Percentiles rank a stretch among this genome's conserved stretches.
Evolutionary conservation across 2,113 vertebrate species (phyloP).

Genomic region (Alosa alosa): DNA sequence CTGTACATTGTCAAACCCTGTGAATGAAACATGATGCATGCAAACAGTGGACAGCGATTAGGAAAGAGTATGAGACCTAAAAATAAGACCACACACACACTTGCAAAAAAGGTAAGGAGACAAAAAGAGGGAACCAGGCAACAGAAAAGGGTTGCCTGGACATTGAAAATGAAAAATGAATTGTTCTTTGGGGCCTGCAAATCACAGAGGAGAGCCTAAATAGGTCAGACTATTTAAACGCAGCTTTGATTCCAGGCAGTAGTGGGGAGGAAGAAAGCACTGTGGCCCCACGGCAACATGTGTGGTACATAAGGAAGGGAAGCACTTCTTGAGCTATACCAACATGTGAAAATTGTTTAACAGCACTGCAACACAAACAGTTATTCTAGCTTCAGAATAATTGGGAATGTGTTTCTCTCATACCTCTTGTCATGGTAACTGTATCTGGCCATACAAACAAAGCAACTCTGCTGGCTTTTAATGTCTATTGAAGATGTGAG

Average conservation of each 20-base stretch:
- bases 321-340: not conserved
- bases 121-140: not conserved
- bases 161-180: conserved; percentile 15
- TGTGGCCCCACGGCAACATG: not conserved
- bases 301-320: not conserved
- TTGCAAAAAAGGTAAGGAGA: not conserved
- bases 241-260: not conserved
- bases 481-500: no score
- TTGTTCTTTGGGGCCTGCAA: not conserved
- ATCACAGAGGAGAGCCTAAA: not conserved
- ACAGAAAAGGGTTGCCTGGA: not conserved
- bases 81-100: not conserved
- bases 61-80: no score
- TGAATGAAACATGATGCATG: no score
- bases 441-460: no score
- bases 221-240: conserved; percentile 23
- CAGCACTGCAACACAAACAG: no score
- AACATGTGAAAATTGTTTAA: not conserved
- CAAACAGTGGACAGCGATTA: no score
- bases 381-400: no score
- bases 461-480: no score
- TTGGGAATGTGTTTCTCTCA: no score
- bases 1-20: no score
- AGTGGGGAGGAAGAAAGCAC: not conserved
- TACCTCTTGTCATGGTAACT: not conserved